Evolutionary conservation across 2,888 invertebrate genomes (phyloP).

Genomic region (Scaptomyza flava): DNA sequence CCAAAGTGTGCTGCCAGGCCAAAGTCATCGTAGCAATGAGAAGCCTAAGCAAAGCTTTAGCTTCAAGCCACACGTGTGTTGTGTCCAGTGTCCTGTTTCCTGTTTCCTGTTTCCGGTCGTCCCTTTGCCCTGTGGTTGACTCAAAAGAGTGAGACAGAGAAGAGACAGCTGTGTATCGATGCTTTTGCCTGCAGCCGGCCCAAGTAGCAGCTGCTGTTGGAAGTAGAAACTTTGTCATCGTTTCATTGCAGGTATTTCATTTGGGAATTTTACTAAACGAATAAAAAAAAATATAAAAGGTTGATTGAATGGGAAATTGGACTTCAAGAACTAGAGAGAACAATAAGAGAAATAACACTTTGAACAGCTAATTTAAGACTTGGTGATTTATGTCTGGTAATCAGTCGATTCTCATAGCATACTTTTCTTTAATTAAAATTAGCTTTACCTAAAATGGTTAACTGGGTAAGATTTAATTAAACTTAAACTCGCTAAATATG

Average conservation of each 20-base stretch:
- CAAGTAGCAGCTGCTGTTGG: conserved; percentile 16
- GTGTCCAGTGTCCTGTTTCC: conserved; percentile 50
- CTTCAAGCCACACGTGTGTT: conserved; percentile 40
- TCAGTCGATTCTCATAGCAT: no score
- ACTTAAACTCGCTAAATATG: background rate
- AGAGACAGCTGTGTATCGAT: conserved; percentile 39
- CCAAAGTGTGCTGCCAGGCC: conserved; percentile 37
- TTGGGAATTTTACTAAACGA: background rate
- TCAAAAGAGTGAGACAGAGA: conserved; percentile 1
- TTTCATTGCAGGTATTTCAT: conserved; percentile 40
- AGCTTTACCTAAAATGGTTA: no score
- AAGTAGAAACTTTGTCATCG: conserved; percentile 22
- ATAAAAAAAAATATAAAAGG: background rate
- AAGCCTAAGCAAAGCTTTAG: conserved; percentile 49
- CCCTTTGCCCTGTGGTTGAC: conserved; percentile 22
- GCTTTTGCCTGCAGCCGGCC: conserved; percentile 15
- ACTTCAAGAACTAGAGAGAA: background rate
- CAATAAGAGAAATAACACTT: background rate
- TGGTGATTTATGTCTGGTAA: background rate
- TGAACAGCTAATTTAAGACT: background rate
- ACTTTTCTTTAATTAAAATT: no score
- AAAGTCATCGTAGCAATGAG: conserved; percentile 28
- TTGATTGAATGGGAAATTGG: background rate
- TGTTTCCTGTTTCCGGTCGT: conserved; percentile 33
- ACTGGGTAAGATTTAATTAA: no score